Conservation (phyloP, 2,113 vertebrate genomes). For the Psilopsiagon aymara region DNA sequence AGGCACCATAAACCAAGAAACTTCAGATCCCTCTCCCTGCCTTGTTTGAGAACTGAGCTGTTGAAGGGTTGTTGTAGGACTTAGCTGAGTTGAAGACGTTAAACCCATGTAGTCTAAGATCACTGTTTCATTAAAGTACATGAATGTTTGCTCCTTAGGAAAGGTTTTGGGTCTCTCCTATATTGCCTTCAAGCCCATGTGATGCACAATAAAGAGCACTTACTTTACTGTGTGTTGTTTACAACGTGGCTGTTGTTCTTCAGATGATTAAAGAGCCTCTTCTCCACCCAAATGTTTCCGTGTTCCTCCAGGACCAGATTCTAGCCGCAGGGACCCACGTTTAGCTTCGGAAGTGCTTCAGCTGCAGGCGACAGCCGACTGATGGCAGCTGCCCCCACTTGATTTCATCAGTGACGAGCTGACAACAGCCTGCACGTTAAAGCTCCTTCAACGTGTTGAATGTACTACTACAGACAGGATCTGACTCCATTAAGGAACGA, state of each 20-base stretch:
- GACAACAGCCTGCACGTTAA: neutral
- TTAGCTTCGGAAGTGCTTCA: rapidly evolving
- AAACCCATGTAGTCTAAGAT: neutral
- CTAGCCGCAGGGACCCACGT: rapidly evolving
- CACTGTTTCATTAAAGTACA: neutral
- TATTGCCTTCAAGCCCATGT: neutral
- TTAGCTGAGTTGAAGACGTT: neutral
- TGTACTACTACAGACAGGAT: rapidly evolving
- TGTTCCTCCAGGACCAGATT: neutral
- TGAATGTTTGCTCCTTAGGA: neutral
- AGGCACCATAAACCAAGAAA: neutral
- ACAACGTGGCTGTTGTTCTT: neutral
- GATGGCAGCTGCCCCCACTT: neutral
- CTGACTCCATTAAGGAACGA: rapidly evolving
- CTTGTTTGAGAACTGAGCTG: neutral
- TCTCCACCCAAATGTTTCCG: neutral
- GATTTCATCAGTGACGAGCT: neutral
- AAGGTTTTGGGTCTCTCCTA: constrained; percentile 22
- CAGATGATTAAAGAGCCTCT: neutral
- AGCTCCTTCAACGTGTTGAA: rapidly evolving
- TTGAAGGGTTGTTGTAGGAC: neutral
- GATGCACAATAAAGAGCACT: neutral
- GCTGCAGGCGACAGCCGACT: neutral
- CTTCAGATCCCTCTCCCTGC: neutral
- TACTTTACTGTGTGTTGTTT: neutral